Evolutionary conservation across 2,888 invertebrate species (phyloP), one percentile per base, ranked within the genome.

Genomic region (Xanthorhoe designata): DNA sequence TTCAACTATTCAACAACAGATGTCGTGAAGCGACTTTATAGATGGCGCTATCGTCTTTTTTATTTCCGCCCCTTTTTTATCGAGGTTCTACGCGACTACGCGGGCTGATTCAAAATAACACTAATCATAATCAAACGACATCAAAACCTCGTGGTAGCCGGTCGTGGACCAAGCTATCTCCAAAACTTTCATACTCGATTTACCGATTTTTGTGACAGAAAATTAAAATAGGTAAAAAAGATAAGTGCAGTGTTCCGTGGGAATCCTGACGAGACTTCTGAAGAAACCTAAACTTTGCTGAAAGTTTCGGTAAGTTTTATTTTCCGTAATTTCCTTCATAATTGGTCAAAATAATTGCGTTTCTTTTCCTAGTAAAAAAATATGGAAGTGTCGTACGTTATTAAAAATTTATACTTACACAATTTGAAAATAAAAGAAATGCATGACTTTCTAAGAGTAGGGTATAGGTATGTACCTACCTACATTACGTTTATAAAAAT

Each of bases 111-210:
- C 83, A 89, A 92, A 91, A 84, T 82, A 89, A 92, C n/a, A 91
- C 84, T 84, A 80, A 58, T 77, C 78, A 76, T 82, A 85, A 84
- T 86, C 89, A 89, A 90, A 87, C 89, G 85, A 86, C 82, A 87
- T 86, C 89, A 88, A 91, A 90, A 90, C 82, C 87, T 85, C 89
- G 89, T 82, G 84, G 78, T 82, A 85, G 83, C 71, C 87, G 87
- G 83, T 78, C 79, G 86, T 77, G 79, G 24, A 77, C 59, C 24
- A 61, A 54, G 18, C 24, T 50, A 76, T 71, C 71, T 69, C 77
- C 73, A 68, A 68, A 64, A 61, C 69, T 64, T 64, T 71, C 3
- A 54, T 54, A 55, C 49, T 45, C 42, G 32, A 61, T 50, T 62
- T 50, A 45, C 18, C 52, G 60, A 17, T 45, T 19, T 54, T 56